Evolutionary conservation across 2,797 vertebrate species (phyloP), one percentile per base, ranked within the genome.

Genomic region (Acestrorhynchus altus): DNA sequence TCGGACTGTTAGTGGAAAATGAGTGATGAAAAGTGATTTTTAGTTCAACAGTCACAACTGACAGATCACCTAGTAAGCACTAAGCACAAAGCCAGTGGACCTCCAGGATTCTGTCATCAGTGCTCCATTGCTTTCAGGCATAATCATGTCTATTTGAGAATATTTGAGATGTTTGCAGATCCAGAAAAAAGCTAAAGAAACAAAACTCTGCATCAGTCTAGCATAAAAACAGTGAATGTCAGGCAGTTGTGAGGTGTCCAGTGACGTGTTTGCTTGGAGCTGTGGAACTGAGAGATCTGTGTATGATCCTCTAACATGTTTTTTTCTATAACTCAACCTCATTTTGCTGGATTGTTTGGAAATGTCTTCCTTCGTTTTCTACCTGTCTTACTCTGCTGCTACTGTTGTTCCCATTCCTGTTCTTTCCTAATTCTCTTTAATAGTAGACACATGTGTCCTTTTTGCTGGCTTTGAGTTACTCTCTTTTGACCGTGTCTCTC

Each of bases 401-500:
- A 22, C 31, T 67, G 28, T 78, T 66, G 35, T 63, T 47, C 15
- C 65, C 71, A n/a, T 74, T 54, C 78, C 39, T 78, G 49, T 61
- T 67, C 16, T 68, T n/a, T 72, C 63, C 35, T 74, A 1, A 42
- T 63, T 35, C 46, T 31, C 12, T 35, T 72, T 57, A 28, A 66
- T 64, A 70, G 24, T 52, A 56, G 72, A 49, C 63, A 49, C 65
- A 49, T 63, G 51, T 46, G 66, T 78, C n/a, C 35, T 75, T 69
- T 79, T 18, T 82, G 56, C 76, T 35, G 49, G 66, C 49, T 57
- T 81, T 74, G 59, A 20, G 31, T 28, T 76, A 46, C 52, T 40
- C 6, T 61, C 40, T 22, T 79, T 79, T 86, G 40, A 71, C 61
- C 80, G 65, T 74, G 39, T 60, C 20, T 73, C 77, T 86, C 78